phyloP scores from a whole-genome alignment of 2,113 vertebrate species.

The Scytalopus superciliaris region DNA sequence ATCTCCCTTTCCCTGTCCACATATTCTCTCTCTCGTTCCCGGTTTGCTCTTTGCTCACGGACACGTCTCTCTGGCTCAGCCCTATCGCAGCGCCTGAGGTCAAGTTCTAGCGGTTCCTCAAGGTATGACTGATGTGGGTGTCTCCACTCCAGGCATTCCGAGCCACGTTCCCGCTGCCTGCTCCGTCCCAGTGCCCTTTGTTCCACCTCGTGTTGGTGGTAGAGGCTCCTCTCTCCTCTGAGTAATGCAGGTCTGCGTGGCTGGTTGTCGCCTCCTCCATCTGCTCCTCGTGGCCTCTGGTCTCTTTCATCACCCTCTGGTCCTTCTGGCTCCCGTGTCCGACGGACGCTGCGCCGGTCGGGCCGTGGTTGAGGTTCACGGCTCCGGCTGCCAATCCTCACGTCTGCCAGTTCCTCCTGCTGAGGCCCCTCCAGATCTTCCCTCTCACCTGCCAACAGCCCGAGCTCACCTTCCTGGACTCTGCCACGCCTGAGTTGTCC shows the following conservation, averaged over 20 bases:
- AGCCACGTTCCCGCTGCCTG: rapidly evolving
- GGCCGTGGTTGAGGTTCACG: neutral
- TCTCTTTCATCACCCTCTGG: rapidly evolving
- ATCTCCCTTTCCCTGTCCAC: rapidly evolving
- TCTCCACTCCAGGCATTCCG: rapidly evolving
- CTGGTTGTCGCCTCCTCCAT: neutral
- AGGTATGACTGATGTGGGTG: neutral
- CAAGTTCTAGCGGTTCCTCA: neutral
- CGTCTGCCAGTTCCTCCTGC: neutral
- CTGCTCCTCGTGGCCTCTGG: neutral
- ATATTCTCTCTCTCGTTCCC: rapidly evolving
- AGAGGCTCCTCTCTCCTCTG: neutral
- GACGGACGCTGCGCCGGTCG: neutral
- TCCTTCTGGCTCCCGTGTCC: neutral
- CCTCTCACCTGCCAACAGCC: neutral
- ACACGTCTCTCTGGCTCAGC: rapidly evolving
- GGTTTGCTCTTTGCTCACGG: rapidly evolving
- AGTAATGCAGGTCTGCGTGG: neutral
- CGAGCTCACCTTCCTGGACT: neutral
- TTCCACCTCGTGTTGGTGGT: neutral
- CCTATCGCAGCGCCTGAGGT: rapidly evolving
- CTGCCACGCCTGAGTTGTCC: neutral
- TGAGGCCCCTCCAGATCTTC: neutral
- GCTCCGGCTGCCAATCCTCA: neutral
- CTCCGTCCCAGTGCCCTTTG: neutral